phyloP scores from a whole-genome alignment of 2,113 vertebrate genomes.

The Ursus arctos region DNA sequence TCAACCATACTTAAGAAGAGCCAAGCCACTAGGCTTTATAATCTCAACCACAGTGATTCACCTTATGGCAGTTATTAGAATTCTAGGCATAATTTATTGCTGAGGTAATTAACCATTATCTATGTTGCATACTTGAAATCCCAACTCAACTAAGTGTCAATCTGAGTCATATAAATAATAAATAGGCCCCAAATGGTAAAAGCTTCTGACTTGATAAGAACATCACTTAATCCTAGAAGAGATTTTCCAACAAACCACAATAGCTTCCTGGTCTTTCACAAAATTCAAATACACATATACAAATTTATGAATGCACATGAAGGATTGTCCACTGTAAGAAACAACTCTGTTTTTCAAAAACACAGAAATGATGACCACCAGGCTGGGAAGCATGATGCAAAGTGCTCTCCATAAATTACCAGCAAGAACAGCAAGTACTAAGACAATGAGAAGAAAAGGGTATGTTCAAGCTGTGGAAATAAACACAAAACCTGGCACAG shows the following conservation, averaged over 20 bases:
- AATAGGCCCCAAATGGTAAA: constrained; percentile 32
- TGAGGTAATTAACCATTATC: constrained; percentile 39
- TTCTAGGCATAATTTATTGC: constrained; percentile 51
- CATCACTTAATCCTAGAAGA: constrained; percentile 49
- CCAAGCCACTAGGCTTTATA: constrained; percentile 4
- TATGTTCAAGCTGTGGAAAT: constrained; percentile 50
- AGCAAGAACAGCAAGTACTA: constrained; percentile 44
- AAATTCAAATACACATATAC: constrained; percentile 52
- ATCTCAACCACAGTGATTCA: constrained; percentile 52
- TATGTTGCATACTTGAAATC: constrained; percentile 21
- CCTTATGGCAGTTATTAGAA: constrained; percentile 46
- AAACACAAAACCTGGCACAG: constrained; percentile 53
- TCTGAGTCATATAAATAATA: constrained; percentile 61
- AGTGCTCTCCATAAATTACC: constrained; percentile 18
- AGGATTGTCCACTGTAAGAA: constrained; percentile 24
- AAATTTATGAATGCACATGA: constrained; percentile 13
- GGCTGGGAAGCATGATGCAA: not conserved
- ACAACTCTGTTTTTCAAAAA: constrained; percentile 62
- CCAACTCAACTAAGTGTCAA: constrained; percentile 38
- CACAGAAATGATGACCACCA: constrained; percentile 35
- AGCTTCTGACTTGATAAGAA: constrained; percentile 57
- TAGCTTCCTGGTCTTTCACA: not conserved
- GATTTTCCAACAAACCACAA: constrained; percentile 38
- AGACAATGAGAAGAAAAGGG: not conserved
- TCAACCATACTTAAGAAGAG: not conserved